phyloP scores from a whole-genome alignment of 2,113 vertebrate genomes.

The Lepus timidus region DNA sequence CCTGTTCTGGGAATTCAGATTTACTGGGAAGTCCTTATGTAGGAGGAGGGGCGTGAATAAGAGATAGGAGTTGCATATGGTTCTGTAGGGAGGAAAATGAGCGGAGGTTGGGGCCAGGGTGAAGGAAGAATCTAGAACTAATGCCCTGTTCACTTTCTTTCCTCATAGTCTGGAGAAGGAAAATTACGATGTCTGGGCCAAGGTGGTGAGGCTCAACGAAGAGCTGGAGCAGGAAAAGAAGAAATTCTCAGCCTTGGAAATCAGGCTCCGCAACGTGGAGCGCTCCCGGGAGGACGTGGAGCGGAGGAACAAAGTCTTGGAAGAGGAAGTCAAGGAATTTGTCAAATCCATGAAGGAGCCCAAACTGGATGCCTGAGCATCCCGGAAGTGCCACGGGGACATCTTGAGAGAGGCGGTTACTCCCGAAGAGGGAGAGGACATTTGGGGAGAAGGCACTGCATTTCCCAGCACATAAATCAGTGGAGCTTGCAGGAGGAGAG shows the following conservation, averaged over 20 bases:
- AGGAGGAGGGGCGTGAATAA: too few species aligned
- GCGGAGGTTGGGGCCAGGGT: neutral
- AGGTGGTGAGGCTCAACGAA: constrained; percentile 90
- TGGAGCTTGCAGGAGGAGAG: neutral
- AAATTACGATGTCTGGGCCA: constrained; percentile 92
- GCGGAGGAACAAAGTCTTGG: constrained; percentile 89
- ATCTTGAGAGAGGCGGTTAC: neutral
- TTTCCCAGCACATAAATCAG: neutral
- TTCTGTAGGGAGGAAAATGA: neutral
- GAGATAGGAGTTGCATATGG: neutral
- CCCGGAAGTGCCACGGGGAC: neutral
- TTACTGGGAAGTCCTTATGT: neutral
- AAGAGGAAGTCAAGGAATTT: constrained; percentile 90
- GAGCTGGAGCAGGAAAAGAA: constrained; percentile 90
- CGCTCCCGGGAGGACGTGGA: constrained; percentile 88
- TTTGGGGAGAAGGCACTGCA: neutral
- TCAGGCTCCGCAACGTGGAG: constrained; percentile 86
- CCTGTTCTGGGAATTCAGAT: neutral
- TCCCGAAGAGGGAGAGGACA: neutral
- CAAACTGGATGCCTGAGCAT: constrained; percentile 16
- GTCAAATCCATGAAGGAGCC: constrained; percentile 74
- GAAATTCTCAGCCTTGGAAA: constrained; percentile 88
- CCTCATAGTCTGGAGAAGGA: constrained; percentile 91
- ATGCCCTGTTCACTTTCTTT: neutral
- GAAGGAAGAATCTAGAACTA: neutral